phyloP scores from a whole-genome alignment of 37 sponge, comb jelly and placozoan species.

The Spongia lamella region DNA sequence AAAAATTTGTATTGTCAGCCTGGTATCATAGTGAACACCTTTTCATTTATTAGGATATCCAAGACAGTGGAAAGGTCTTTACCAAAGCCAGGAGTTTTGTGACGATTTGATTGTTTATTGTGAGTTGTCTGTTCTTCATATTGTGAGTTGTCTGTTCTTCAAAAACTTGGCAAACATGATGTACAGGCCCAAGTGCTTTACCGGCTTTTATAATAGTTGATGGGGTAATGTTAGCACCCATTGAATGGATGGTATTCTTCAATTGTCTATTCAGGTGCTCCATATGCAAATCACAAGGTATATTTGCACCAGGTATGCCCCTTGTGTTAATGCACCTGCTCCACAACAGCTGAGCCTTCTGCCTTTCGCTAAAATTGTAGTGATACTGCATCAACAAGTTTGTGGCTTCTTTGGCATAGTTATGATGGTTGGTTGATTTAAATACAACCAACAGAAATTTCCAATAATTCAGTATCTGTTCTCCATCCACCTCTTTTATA shows the following conservation, averaged over 20 bases:
- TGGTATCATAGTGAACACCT: slow-evolving; percentile 1
- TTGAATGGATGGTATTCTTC: neutral
- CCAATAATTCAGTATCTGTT: neutral
- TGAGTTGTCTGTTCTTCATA: too few species aligned
- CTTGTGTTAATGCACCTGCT: neutral
- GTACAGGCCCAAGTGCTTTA: slow-evolving; percentile 22
- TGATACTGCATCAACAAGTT: slow-evolving; percentile 1
- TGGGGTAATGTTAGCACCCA: neutral
- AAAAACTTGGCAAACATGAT: slow-evolving; percentile 35
- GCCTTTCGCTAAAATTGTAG: neutral
- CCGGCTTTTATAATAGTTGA: slow-evolving; percentile 1
- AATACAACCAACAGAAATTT: neutral
- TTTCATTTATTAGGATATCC: slow-evolving; percentile 17
- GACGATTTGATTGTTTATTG: neutral
- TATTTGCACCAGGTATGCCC: neutral
- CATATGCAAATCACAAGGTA: neutral
- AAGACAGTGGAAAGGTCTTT: slow-evolving; percentile 30
- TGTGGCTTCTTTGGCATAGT: slow-evolving; percentile 18
- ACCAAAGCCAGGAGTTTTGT: slow-evolving; percentile 13
- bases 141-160: slow-evolving; percentile 23
- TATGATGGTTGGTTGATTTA: neutral
- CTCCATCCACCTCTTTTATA: neutral
- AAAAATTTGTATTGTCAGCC: slow-evolving; percentile 1
- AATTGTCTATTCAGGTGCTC: neutral
- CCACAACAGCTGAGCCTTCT: slow-evolving; percentile 9